phyloP scores from a whole-genome alignment of 1,140 invertebrate genomes.

The Trichoplusia ni region DNA sequence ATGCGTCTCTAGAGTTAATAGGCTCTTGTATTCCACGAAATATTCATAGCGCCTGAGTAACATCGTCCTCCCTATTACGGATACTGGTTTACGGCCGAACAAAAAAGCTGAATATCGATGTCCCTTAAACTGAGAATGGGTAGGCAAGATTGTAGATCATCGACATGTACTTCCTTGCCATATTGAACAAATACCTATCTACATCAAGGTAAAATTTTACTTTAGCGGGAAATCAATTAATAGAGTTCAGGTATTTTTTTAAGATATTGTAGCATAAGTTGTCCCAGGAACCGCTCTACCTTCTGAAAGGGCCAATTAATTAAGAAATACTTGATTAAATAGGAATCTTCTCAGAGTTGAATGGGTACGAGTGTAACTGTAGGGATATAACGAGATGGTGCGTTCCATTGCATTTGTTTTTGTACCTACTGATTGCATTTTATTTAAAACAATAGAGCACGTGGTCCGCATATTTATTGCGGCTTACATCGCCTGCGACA shows the following conservation, averaged over 20 bases:
- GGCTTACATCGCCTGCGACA: conserved; percentile 39
- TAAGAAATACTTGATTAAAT: neutral
- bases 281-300: too few species aligned
- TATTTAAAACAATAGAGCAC: conserved; percentile 60
- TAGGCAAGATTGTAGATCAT: conserved; percentile 12
- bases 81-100: neutral
- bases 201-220: too few species aligned
- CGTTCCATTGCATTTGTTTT: conserved; percentile 42
- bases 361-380: conserved; percentile 17
- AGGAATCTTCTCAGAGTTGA: conserved; percentile 8
- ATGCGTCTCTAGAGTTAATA: conserved; percentile 23
- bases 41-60: conserved; percentile 6
- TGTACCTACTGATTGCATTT: conserved; percentile 50
- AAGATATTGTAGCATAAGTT: too few species aligned
- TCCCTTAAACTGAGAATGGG: conserved; percentile 24
- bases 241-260: too few species aligned
- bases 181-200: neutral
- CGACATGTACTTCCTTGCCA: neutral
- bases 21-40: conserved; percentile 16
- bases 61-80: conserved; percentile 20
- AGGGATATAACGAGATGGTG: conserved; percentile 47
- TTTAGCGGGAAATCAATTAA: too few species aligned
- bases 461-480: conserved; percentile 48
- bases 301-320: too few species aligned
- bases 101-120: conserved; percentile 20